A percentile compares a stretch with the other conserved stretches of the same genome.
Conservation (phyloP, 2,888 invertebrate genomes). For the Cancer borealis region DNA sequence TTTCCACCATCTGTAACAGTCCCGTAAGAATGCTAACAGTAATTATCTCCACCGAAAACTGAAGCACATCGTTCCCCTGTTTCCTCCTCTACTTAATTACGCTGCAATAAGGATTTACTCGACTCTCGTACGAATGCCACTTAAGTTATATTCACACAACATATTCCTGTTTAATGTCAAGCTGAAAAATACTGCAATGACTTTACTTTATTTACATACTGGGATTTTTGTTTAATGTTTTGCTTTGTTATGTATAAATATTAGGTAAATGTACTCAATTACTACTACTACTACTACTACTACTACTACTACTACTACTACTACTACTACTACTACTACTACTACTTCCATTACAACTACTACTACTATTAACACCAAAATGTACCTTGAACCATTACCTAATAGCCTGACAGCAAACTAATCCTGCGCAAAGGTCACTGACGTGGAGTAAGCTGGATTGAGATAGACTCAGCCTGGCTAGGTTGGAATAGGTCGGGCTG, state of each 20-base stretch:
- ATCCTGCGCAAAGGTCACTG: too few relatives aligned
- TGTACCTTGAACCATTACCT: not conserved
- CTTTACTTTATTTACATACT: not conserved
- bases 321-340: slow-evolving; percentile 44
- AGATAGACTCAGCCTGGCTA: not conserved
- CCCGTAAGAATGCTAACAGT: slow-evolving; percentile 27
- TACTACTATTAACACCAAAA: not conserved
- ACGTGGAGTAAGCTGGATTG: not conserved
- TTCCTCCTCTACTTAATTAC: slow-evolving; percentile 24
- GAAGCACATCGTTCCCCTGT: not conserved
- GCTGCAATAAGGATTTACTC: not conserved
- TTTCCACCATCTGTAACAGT: not conserved
- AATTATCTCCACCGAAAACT: slow-evolving; percentile 24
- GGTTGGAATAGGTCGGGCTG: not conserved
- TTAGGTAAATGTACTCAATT: too few relatives aligned
- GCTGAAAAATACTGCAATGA: not conserved
- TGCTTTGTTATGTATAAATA: too few relatives aligned
- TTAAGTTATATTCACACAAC: not conserved
- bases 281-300: not conserved
- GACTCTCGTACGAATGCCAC: not conserved
- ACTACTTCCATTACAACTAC: slow-evolving; percentile 15
- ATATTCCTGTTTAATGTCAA: not conserved
- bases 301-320: not conserved
- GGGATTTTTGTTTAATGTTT: too few relatives aligned
- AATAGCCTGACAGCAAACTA: too few relatives aligned